Conservation (phyloP, 1,140 invertebrate genomes). For the Probaryconus sp. region DNA sequence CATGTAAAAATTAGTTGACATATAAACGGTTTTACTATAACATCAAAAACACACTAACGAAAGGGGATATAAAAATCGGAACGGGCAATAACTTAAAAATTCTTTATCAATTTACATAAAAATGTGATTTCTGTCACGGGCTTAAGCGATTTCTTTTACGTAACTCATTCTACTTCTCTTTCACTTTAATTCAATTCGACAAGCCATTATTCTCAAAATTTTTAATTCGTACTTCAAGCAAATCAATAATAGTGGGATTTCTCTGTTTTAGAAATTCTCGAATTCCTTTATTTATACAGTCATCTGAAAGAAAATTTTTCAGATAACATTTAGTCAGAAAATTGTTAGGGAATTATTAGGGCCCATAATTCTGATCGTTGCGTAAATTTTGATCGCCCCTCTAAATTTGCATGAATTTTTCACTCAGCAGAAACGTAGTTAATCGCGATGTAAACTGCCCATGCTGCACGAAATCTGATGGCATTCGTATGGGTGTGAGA, state of each 20-base stretch:
- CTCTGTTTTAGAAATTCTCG: too few relatives aligned
- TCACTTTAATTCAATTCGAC: conserved; percentile 24
- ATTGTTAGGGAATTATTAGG: too few relatives aligned
- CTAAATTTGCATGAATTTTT: conserved; percentile 1
- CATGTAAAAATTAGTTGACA: conserved; percentile 49
- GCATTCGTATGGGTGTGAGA: not conserved
- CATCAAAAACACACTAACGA: conserved; percentile 39
- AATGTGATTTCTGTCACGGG: conserved; percentile 24
- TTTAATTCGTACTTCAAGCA: conserved; percentile 25
- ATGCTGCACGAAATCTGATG: too few relatives aligned
- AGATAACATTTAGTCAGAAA: too few relatives aligned
- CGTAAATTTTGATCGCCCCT: not conserved
- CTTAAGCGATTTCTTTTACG: conserved; percentile 33
- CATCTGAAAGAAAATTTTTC: too few relatives aligned
- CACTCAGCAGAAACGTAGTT: too few relatives aligned
- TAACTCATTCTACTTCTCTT: conserved; percentile 36
- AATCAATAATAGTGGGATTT: conserved; percentile 20
- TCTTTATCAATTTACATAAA: conserved; percentile 51
- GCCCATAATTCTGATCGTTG: not conserved
- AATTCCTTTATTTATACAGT: too few relatives aligned
- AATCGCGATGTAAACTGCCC: too few relatives aligned
- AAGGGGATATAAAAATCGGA: conserved; percentile 24
- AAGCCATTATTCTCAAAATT: conserved; percentile 10
- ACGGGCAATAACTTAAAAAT: conserved; percentile 28
- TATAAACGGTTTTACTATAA: conserved; percentile 56